phyloP scores from a whole-genome alignment of 1,140 invertebrate species.

The Zaprionus vittiger region DNA sequence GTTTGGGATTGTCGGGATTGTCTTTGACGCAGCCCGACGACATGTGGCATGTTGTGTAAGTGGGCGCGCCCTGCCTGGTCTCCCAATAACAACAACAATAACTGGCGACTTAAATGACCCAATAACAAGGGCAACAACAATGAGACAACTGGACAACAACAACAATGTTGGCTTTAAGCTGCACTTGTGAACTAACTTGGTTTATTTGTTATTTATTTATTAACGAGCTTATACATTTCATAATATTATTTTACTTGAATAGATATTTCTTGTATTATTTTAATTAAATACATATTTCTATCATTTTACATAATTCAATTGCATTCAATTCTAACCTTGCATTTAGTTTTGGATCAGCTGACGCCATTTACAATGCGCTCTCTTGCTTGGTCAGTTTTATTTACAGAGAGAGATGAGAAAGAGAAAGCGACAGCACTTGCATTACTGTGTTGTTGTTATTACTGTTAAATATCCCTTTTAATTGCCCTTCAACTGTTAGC shows the following conservation, averaged over 20 bases:
- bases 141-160: constrained; percentile 10
- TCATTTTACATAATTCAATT: neutral
- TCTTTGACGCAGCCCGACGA: constrained; percentile 28
- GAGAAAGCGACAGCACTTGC: too few species aligned
- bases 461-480: too few species aligned
- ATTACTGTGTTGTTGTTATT: too few species aligned
- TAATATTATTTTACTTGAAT: neutral
- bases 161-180: neutral
- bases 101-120: constrained; percentile 17
- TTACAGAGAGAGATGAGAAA: too few species aligned
- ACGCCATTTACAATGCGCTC: neutral
- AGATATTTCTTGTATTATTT: neutral
- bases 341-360: neutral
- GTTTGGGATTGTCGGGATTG: constrained; percentile 20
- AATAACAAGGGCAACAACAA: constrained; percentile 31
- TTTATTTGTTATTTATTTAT: neutral
- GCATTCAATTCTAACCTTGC: neutral
- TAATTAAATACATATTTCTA: neutral
- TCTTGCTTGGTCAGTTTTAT: too few species aligned
- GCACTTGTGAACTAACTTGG: neutral
- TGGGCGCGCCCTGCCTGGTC: constrained; percentile 40
- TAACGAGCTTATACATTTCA: neutral
- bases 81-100: constrained; percentile 4
- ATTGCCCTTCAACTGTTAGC: too few species aligned
- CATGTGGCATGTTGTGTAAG: constrained; percentile 40